Base-by-base conservation (phyloP, 1,140 invertebrate species). In the Lerema accius region DNA sequence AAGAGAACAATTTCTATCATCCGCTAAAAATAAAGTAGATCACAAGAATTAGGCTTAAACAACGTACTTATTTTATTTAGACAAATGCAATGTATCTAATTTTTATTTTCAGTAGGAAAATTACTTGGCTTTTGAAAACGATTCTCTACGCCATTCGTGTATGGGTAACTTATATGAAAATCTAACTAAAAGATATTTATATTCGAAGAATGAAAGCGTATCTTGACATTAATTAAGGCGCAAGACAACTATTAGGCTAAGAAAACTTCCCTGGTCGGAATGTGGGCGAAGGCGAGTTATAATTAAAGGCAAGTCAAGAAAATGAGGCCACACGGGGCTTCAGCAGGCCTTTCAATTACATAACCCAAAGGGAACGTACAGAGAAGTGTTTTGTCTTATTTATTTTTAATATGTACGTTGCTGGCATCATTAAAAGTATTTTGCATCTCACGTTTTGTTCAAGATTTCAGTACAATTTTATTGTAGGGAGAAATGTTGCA, bases 221-320 rank as follows among this genome's bases (percentile, higher is more conserved):
- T 43, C 55, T 62, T 50, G 53, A 58, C 46, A 62, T 69, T 62
- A 65, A 65, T 65, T 69, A 58, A 59, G 43, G 17, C 39, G 28
- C 51, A 67, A 68, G 71, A 71, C 56, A 74, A 65, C 64, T 67
- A 69, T 69, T 62, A 62, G 39, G 28, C 53, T 63, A 32, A 64
- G 51, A 61, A 39, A 68, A 70, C 59, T 70, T 59, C 17, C 26
- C 16, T 40, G 45, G 50, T 51, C 46, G 55, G 35, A 63, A 75
- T 75, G 66, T 71, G 50, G 63, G 69, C 49, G 63, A 76, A 73
- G 62, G 72, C 51, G 53, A 71, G 68, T 60, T 81, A 83, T 77
- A 80, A 80, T 77, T 81, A 71, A 64, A 67, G 61, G 59, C 42
- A 55, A 71, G 65, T 70, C 65, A 73, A 76, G 71, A 66, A 74